Evolutionary conservation across 2,113 vertebrate species (phyloP), one percentile per base, ranked within the genome.

Genomic region (Equus przewalskii): DNA sequence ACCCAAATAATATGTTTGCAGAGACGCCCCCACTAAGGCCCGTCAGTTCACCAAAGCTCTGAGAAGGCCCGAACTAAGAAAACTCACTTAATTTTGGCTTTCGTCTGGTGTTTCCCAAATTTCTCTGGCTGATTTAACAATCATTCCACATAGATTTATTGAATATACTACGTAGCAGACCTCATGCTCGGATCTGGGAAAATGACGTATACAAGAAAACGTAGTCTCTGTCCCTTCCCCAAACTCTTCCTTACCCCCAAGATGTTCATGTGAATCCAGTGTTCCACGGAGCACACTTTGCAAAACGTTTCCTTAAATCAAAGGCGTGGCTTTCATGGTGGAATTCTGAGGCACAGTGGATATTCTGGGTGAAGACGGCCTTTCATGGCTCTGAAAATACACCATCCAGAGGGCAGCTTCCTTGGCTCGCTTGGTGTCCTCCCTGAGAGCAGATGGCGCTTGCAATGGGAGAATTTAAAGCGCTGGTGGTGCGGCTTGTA

Each of bases 401-500:
- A 83, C 36, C 60, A 5, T 14, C 49, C 56, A 6, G 69, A 65
- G 46, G 36, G 24, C 4, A n/a, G 24, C 51, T 30, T 46, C 8
- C 49, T 21, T n/a, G 49, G 44, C n/a, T 82, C 62, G 18, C 8
- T 3, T 6, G 41, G 30, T 72, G 54, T 16, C 33, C n/a, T 19
- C 5, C 60, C 73, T 19, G 30, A 76, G 80, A 72, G 49, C 1
- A 9, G 67, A 67, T 3, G 21, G 13, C 21, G 21, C 16, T 41
- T 28, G 41, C 9, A 0, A 16, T 33, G n/a, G 36, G 36, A 56
- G 46, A 78, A 36, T 3, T 28, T 21, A 21, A n/a, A 64, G 44
- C 11, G 1, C 13, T 24, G 33, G 16, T 22, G 19, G 4, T 19
- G 36, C 3, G 0, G 18, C 4, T 7, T 11, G 12, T 0, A 62